phyloP scores from a whole-genome alignment of 2,113 vertebrate species.

The Pyxicephalus adspersus region DNA sequence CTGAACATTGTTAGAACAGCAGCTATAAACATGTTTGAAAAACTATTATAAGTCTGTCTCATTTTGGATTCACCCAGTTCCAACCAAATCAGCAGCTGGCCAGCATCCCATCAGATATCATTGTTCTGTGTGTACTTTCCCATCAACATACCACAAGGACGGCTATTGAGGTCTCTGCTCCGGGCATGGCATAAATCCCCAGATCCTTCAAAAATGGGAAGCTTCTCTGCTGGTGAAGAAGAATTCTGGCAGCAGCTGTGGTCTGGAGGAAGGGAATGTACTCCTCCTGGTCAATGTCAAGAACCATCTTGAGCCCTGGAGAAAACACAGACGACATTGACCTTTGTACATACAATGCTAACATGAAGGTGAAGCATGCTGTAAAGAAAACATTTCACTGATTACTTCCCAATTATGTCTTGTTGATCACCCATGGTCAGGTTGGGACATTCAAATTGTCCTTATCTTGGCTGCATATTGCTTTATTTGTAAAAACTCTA shows the following conservation, averaged over 20 bases:
- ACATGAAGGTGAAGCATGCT: background rate
- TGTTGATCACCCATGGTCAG: too few species aligned
- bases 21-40: conserved; percentile 30
- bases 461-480: too few species aligned
- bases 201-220: conserved; percentile 80
- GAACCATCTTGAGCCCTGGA: conserved; percentile 78
- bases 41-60: conserved; percentile 27
- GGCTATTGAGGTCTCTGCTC: conserved; percentile 79
- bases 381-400: too few species aligned
- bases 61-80: conserved; percentile 69
- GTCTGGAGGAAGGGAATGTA: conserved; percentile 77
- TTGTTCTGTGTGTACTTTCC: conserved; percentile 61
- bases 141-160: conserved; percentile 74
- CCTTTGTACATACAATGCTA: background rate
- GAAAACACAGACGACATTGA: background rate
- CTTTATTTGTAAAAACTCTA: too few species aligned
- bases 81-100: conserved; percentile 58
- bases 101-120: conserved; percentile 67
- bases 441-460: too few species aligned
- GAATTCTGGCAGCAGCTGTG: conserved; percentile 71
- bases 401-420: too few species aligned
- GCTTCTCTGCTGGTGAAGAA: conserved; percentile 77
- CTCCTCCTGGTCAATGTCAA: conserved; percentile 79
- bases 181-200: conserved; percentile 77
- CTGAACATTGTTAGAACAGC: conserved; percentile 35